These are phyloP conservation scores for Hecatera dysodea DNA, from an alignment of 2,888 invertebrate genomes.

Conservation along the genomic window DNA sequence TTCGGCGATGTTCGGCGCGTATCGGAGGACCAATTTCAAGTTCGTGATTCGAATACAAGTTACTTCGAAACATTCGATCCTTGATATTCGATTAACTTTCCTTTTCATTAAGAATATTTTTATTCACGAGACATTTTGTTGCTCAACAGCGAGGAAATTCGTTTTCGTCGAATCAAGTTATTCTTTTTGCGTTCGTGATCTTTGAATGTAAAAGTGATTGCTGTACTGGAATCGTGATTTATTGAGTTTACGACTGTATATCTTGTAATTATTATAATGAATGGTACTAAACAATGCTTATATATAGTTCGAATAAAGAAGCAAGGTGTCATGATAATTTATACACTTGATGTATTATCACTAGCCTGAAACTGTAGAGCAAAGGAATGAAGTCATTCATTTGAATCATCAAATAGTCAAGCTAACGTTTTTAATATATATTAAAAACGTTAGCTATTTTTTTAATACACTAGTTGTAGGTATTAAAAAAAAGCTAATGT, in stretches of 20 bases:
- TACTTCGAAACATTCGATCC: constrained; percentile 64
- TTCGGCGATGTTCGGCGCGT: constrained; percentile 62
- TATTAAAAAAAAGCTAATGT: no score
- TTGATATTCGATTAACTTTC: constrained; percentile 81
- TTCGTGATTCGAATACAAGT: constrained; percentile 76
- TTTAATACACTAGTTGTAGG: no score
- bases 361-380: not conserved
- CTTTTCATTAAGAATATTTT: constrained; percentile 77
- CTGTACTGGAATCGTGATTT: constrained; percentile 5
- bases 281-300: constrained; percentile 9
- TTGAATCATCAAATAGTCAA: not conserved
- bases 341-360: not conserved
- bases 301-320: constrained; percentile 11
- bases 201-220: constrained; percentile 25
- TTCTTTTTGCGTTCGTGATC: constrained; percentile 32
- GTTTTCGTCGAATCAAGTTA: constrained; percentile 35
- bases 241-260: constrained; percentile 21
- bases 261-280: constrained; percentile 5
- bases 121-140: constrained; percentile 74
- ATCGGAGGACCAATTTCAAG: constrained; percentile 66
- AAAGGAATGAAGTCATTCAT: constrained; percentile 25
- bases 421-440: no score
- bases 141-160: constrained; percentile 65
- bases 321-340: not conserved
- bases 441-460: no score